Base-by-base conservation (phyloP, 2,797 vertebrate genomes). In the Rhynchotus rufescens region DNA sequence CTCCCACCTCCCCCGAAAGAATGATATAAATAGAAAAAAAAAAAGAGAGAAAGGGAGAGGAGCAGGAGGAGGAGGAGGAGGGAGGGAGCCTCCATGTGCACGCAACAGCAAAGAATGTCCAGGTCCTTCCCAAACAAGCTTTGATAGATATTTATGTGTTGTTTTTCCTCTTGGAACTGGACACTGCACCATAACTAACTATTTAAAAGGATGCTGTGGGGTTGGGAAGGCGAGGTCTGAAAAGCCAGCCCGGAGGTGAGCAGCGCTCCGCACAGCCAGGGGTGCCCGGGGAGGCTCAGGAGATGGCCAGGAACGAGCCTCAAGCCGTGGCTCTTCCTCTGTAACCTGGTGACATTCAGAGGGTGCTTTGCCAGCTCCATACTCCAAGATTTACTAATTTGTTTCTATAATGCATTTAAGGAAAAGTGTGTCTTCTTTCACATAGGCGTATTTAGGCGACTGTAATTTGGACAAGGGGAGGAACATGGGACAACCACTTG, bases 401-500 rank as follows among this genome's bases (percentile, higher is more conserved):
- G 96, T 97, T 86, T 99, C 98, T 69, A 98, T 96, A 21, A 98
- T 97, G 69, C 98, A 98, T 73, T 98, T 98, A 28, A 99, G 98
- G 92, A 98, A 99, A 40, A 99, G 96, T 0, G 98, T 98, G 86
- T 98, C 98, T 1, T 98, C 98, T 40, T 96, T 98, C 64, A 98
- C 96, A 3, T 98, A 99, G 76, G 97, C 97, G 0, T 98, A 96
- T 36, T 96, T 98, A 17, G 96, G 89, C 0, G 98, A 98, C 90
- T 97, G 97, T 12, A 99, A 80, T 36, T 97, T 98, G 92, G 73
- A 76, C 88, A 99, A 74, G 11, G 98, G 98, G 47, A 98, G 98
- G 96, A 99, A 98, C 49, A 97, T 95, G 1, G 98, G 98, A 66
- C 98, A 98, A 81, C 98, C 98, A 2, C 98, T 98, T 73, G 98